Evolutionary conservation across 2,797 vertebrate genomes (phyloP), one percentile per base, ranked within the genome.

Genomic region (Melopsittacus undulatus): DNA sequence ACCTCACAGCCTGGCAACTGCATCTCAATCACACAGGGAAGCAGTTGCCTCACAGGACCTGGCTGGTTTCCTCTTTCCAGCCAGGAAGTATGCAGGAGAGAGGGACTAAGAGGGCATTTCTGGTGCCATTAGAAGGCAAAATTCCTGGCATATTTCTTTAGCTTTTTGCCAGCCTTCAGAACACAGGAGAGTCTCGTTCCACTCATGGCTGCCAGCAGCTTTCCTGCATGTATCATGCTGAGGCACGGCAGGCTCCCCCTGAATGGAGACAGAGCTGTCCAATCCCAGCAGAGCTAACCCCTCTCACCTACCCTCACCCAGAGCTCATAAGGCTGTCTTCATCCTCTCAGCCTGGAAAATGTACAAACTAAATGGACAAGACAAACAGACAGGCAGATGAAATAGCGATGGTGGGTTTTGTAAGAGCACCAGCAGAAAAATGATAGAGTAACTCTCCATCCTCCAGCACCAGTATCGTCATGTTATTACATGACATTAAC

Each of bases 1-100:
- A 61, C 81, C 48, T 84, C 88, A 64, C 63, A 85, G 69, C n/a
- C 77, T 90, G 49, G 73, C 66, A 91, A 74, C 48, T 46, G 45
- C 11, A 27, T 80, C 90, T 68, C 74, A 87, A 18, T 62, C 0
- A 0, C 86, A 59, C 48, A 2, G 11, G 26, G 61, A 89, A 52
- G 64, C 49, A 17, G 24, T 0, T 0, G 85, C 56, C 74, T 92
- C 3, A 0, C 16, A 82, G 74, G 63, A 89, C 83, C 40, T 3
- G 7, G 32, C 32, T 42, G 22, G 18, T 82, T 94, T 94, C 78
- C 27, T 51, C 22, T 79, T 90, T 78, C 62, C 79, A 91, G 43
- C 13, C 19, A 82, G 61, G 48, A 90, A 43, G 9, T 63, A 77
- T 29, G 38, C 43, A 88, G 69, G 74, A 38, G 10, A 91, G 32